These are phyloP conservation scores for Cyphotilapia sp. DNA, from an alignment of 2,113 vertebrate species.

Conservation along the genomic window DNA sequence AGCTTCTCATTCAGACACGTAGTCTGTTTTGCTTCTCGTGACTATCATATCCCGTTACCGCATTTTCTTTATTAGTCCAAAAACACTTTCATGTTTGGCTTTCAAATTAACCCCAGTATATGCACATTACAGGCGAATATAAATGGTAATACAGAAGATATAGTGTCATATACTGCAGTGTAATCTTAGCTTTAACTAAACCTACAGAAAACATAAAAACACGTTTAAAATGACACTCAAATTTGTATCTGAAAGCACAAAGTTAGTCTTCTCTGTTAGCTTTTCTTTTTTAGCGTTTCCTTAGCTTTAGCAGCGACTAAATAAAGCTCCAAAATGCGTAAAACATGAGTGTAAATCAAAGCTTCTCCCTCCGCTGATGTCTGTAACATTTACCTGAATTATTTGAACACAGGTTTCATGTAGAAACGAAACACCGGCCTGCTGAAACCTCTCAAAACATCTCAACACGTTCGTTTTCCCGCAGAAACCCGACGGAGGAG, in stretches of 20 bases:
- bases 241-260: not conserved
- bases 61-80: not conserved
- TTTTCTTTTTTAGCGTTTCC: not conserved
- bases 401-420: not conserved
- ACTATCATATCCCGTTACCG: not conserved
- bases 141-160: not conserved
- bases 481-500: not conserved
- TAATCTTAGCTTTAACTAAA: not conserved
- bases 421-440: not conserved
- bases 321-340: not conserved
- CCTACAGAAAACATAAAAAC: not conserved
- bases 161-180: not conserved
- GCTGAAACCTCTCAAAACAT: not conserved
- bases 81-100: not conserved
- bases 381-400: not conserved
- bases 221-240: not conserved
- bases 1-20: not conserved
- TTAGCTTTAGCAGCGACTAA: not conserved
- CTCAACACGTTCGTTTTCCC: not conserved
- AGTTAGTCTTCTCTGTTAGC: not conserved
- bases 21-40: not conserved
- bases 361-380: rapidly evolving
- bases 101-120: not conserved
- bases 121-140: not conserved
- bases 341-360: rapidly evolving